Conservation (phyloP, 2,797 vertebrate species). For the Odontamblyopus rebecca region DNA sequence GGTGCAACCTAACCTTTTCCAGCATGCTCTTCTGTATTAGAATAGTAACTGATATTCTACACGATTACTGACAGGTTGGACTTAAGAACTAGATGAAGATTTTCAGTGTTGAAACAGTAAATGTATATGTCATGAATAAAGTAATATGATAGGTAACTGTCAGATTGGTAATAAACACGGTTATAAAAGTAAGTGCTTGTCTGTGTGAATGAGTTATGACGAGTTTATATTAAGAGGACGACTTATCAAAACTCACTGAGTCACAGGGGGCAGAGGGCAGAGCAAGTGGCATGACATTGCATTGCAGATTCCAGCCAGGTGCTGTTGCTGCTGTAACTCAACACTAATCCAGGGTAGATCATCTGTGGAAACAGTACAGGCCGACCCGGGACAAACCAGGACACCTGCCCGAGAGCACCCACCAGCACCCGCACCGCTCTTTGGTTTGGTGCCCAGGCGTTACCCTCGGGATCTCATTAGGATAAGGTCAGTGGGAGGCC, state of each 20-base stretch:
- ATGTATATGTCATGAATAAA: slow-evolving; percentile 2
- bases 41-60: slow-evolving; percentile 74
- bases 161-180: slow-evolving; percentile 9
- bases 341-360: slow-evolving; percentile 63
- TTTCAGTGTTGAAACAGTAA: slow-evolving; percentile 31
- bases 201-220: background rate
- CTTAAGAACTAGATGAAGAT: slow-evolving; percentile 25
- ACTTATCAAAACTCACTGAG: slow-evolving; percentile 13
- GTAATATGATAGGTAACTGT: slow-evolving; percentile 3
- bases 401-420: slow-evolving; percentile 44
- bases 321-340: slow-evolving; percentile 52
- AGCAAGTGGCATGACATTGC: slow-evolving; percentile 39
- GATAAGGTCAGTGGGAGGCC: slow-evolving; percentile 60
- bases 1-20: slow-evolving; percentile 55
- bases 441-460: slow-evolving; percentile 59
- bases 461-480: slow-evolving; percentile 66
- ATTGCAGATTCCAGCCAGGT: slow-evolving; percentile 54
- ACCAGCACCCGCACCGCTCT: slow-evolving; percentile 43
- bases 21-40: slow-evolving; percentile 53
- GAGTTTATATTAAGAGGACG: background rate
- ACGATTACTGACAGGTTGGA: slow-evolving; percentile 63
- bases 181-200: background rate
- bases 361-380: slow-evolving; percentile 62
- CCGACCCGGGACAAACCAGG: slow-evolving; percentile 56
- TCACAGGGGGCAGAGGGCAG: slow-evolving; percentile 43